Base-by-base conservation (phyloP, 2,797 vertebrate genomes). In the Poliocrania exsul region DNA sequence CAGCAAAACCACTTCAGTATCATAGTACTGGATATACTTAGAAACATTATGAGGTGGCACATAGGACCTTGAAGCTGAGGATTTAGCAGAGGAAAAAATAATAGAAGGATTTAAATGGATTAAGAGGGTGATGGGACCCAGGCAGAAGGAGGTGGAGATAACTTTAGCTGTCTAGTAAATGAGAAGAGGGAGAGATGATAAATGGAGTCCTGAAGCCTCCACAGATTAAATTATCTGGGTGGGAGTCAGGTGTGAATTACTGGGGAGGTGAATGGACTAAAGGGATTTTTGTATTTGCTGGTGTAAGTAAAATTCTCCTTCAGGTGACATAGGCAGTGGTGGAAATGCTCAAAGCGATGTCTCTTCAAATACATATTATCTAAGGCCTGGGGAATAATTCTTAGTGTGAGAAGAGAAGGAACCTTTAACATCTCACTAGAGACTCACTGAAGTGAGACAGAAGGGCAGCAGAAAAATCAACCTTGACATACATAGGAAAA, bases 161-260 rank as follows among this genome's bases (percentile, higher is more conserved):
- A 81, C 35, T 91, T 81, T 56, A 90, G 54, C 38, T 69, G 46
- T 72, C 44, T 69, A 44, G 70, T 70, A 91, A 93, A 86, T n/a
- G 79, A 57, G 60, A 87, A 91, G 65, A 90, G 49, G 47, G 44
- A 70, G 73, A 69, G 33, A 72, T 87, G 88, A 93, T 82, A 93
- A 81, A 88, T 49, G 31, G 64, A 89, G 67, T 61, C 73, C 53
- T 62, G 69, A 94, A 93, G 54, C 81, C 57, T 74, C 69, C 65
- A 74, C 62, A 93, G 94, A 91, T 97, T 87, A 89, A 94, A 53
- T 90, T 91, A 83, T 70, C 72, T 49, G 66, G 13, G 69, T 89
- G 40, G 60, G 81, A 94, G 66, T 60, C 77, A 96, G 89, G 87
- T 94, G 91, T 88, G 94, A 94, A 94, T 90, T 94, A 75, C 61